Conservation (phyloP, 2,113 vertebrate genomes). For the Paradisaea rubra region DNA sequence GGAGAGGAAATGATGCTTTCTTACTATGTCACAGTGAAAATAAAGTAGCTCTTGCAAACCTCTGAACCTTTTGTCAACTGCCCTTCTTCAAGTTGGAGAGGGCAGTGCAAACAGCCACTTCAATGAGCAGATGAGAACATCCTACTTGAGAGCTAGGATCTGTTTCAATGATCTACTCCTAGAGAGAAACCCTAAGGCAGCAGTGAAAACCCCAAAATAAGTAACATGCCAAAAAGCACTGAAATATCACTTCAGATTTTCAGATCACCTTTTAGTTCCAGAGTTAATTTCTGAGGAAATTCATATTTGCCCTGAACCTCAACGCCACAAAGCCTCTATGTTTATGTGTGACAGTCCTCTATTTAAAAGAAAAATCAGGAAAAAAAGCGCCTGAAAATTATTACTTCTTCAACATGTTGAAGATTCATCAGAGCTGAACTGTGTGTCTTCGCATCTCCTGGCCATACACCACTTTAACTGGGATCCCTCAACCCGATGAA, state of each 20-base stretch:
- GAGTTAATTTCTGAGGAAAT: background rate
- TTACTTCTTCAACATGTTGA: background rate
- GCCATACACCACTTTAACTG: background rate
- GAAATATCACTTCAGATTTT: background rate
- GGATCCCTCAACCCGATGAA: background rate
- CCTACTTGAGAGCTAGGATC: background rate
- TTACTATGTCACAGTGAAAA: background rate
- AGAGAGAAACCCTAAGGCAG: background rate
- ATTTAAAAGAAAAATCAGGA: background rate
- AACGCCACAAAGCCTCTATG: background rate
- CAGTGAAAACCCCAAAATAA: background rate
- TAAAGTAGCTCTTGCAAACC: background rate
- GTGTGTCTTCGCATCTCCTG: background rate
- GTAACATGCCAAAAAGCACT: background rate
- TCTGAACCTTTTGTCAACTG: background rate
- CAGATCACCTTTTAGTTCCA: background rate
- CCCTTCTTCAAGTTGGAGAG: background rate
- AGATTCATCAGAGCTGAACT: background rate
- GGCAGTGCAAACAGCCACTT: background rate
- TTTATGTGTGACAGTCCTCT: background rate
- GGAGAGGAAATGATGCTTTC: background rate
- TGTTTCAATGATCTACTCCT: background rate
- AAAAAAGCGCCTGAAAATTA: background rate
- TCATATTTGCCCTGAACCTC: background rate
- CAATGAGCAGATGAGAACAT: background rate